These are phyloP conservation scores for Phalacrocorax brasilianus DNA, from an alignment of 2,113 vertebrate genomes.

Conservation along the genomic window DNA sequence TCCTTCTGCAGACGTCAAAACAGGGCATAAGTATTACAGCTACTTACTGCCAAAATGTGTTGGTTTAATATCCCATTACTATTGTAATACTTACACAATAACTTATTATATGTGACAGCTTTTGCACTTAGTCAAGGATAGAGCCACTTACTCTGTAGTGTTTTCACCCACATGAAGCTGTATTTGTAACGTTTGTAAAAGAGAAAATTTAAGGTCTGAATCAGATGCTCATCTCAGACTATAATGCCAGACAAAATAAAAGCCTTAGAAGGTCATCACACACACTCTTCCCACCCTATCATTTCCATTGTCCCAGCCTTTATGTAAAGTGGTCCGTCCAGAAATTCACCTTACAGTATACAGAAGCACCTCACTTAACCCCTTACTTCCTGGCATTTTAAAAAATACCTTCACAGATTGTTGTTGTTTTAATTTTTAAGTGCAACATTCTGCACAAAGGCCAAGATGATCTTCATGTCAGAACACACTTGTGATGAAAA, in stretches of 20 bases:
- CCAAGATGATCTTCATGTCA: background rate
- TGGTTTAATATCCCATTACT: constrained; percentile 45
- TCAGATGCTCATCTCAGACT: background rate
- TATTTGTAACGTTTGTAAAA: background rate
- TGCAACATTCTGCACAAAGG: background rate
- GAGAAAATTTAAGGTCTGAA: background rate
- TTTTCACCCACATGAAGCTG: background rate
- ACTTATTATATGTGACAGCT: background rate
- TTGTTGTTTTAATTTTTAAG: background rate
- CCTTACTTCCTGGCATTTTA: background rate
- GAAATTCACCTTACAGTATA: background rate
- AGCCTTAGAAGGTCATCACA: background rate
- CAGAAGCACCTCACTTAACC: background rate
- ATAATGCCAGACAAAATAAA: background rate
- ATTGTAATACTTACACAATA: constrained; percentile 32
- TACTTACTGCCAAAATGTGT: constrained; percentile 25
- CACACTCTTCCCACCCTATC: background rate
- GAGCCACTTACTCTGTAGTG: background rate
- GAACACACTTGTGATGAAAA: background rate
- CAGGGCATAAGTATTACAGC: constrained; percentile 40
- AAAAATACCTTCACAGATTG: background rate
- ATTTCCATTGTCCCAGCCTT: background rate
- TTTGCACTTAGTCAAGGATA: constrained; percentile 14
- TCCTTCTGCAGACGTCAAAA: constrained; percentile 49
- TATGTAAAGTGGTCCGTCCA: background rate